Conservation (phyloP, 2,888 invertebrate species). For the Temnothorax unifasciatus region DNA sequence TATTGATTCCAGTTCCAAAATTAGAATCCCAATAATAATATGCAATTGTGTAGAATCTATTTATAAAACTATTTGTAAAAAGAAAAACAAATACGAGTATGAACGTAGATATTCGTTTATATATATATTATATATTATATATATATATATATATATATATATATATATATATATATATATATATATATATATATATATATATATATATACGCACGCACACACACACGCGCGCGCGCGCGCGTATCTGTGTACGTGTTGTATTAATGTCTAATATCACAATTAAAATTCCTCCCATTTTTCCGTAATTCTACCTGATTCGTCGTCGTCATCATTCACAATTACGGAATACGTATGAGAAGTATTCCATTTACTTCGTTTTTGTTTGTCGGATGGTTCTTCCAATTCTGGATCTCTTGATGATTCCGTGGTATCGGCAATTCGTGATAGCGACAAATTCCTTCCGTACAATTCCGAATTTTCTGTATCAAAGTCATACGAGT, state of each 20-base stretch:
- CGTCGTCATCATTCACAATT: slow-evolving; percentile 27
- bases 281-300: slow-evolving; percentile 43
- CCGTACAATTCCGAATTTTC: slow-evolving; percentile 14
- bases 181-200: too few species aligned
- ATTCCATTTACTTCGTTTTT: slow-evolving; percentile 4
- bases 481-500: slow-evolving; percentile 66
- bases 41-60: neutral
- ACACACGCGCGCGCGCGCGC: too few species aligned
- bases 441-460: slow-evolving; percentile 64
- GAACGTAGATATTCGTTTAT: neutral
- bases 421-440: neutral
- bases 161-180: too few species aligned
- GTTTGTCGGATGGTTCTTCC: neutral
- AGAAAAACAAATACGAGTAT: neutral
- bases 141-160: too few species aligned
- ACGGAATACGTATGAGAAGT: slow-evolving; percentile 8
- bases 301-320: slow-evolving; percentile 31
- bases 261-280: slow-evolving; percentile 9
- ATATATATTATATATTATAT: too few species aligned
- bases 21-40: slow-evolving; percentile 6
- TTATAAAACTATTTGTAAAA: neutral
- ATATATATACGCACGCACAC: too few species aligned
- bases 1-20: neutral
- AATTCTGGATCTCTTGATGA: neutral
- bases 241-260: neutral